phyloP scores from a whole-genome alignment of 2,797 vertebrate genomes.

The Microhierax caerulescens region DNA sequence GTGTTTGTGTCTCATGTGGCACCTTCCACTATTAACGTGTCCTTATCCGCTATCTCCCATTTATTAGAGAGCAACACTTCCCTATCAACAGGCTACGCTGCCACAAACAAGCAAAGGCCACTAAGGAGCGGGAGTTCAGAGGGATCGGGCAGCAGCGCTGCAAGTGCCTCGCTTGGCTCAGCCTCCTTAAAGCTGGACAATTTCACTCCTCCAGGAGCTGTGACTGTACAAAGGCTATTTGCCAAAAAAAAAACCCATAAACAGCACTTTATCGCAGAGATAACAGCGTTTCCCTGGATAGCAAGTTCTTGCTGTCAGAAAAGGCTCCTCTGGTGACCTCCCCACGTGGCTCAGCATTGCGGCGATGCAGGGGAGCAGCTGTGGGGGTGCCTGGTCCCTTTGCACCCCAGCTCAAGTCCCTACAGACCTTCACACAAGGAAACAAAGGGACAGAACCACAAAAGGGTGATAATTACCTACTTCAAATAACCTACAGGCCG shows the following conservation, averaged over 20 bases:
- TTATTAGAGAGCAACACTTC: slow-evolving; percentile 2
- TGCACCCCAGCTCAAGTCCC: neutral
- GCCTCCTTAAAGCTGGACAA: neutral
- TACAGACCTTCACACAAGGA: neutral
- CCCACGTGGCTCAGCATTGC: fast-evolving
- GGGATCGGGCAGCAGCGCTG: neutral
- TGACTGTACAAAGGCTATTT: neutral
- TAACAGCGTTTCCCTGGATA: neutral
- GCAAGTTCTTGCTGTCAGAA: neutral
- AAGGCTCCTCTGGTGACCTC: neutral
- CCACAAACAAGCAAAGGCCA: neutral
- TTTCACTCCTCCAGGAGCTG: neutral
- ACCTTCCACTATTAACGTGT: neutral
- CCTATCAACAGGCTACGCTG: neutral
- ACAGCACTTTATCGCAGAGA: neutral
- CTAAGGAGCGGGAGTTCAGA: neutral
- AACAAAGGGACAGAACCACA: neutral
- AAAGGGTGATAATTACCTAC: neutral
- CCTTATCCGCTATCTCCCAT: neutral
- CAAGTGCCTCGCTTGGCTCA: neutral
- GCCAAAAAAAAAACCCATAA: neutral
- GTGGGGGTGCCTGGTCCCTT: fast-evolving
- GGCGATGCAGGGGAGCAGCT: fast-evolving
- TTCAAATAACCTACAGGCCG: neutral
- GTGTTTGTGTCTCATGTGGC: neutral